phyloP scores from a whole-genome alignment of 2,888 invertebrate species.

The Sialis lutaria region DNA sequence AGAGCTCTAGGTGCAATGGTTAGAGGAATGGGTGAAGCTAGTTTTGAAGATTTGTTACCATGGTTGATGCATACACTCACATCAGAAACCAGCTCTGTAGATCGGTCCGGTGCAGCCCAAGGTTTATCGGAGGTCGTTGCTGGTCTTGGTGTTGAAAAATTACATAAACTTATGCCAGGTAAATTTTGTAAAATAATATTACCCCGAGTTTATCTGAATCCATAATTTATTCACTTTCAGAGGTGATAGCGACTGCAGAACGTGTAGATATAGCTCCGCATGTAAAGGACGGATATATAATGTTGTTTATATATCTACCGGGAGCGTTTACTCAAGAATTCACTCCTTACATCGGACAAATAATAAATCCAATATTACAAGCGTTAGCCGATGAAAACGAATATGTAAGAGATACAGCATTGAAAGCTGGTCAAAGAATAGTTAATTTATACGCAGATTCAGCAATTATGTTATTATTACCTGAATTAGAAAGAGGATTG shows the following conservation, averaged over 20 bases:
- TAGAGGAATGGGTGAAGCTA: constrained; percentile 88
- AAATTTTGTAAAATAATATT: background rate
- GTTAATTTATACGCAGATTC: constrained; percentile 93
- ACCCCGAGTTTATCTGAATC: background rate
- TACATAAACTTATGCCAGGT: constrained; percentile 91
- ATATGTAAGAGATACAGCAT: constrained; percentile 92
- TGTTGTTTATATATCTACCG: constrained; percentile 99
- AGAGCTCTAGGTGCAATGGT: constrained; percentile 96
- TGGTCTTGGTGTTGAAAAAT: constrained; percentile 84
- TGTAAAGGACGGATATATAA: constrained; percentile 98
- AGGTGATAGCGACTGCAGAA: constrained; percentile 87
- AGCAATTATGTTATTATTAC: constrained; percentile 79
- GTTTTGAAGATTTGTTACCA: constrained; percentile 89
- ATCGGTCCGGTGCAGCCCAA: constrained; percentile 86
- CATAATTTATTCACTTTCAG: constrained; percentile 21
- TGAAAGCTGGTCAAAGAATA: constrained; percentile 91
- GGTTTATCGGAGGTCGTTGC: constrained; percentile 96
- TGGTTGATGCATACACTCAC: constrained; percentile 98
- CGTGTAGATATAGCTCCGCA: constrained; percentile 86
- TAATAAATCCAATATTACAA: constrained; percentile 92
- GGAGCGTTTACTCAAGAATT: constrained; percentile 92
- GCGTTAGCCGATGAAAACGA: constrained; percentile 98
- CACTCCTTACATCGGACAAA: constrained; percentile 87
- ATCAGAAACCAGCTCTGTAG: constrained; percentile 88
- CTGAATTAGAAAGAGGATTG: constrained; percentile 83